Conservation (phyloP, 30 jellyfish, hydroid and myxozoan genomes). For the Aurelia aurita region DNA sequence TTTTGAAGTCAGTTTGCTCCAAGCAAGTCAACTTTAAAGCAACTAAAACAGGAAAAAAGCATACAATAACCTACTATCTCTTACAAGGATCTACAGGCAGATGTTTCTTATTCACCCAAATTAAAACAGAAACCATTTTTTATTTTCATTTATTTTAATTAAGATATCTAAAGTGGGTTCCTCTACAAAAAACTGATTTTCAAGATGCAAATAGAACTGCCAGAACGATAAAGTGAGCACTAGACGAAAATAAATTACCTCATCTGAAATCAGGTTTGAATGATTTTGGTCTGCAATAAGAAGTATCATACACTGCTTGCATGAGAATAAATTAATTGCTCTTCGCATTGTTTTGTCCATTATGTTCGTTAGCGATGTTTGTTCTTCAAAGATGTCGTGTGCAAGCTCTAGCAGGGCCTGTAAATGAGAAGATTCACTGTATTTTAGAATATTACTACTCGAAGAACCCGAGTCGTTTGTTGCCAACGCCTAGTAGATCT, state of each 20-base stretch:
- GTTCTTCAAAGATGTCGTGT: slow-evolving; percentile 94
- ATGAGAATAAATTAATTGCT: slow-evolving; percentile 83
- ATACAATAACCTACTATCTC: no score
- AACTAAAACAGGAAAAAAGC: no score
- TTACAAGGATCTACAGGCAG: no score
- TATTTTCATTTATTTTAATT: no score
- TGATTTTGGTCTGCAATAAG: slow-evolving; percentile 82
- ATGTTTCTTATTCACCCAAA: no score
- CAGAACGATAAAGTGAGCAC: neutral
- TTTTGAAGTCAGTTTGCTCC: no score
- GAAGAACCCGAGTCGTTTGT: no score
- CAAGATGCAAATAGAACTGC: neutral
- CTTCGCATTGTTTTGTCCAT: slow-evolving; percentile 73
- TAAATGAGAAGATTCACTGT: neutral
- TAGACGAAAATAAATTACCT: slow-evolving; percentile 24
- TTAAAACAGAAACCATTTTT: no score
- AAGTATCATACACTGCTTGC: slow-evolving; percentile 81
- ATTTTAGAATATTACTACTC: neutral
- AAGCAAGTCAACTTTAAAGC: no score
- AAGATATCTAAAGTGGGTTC: no score
- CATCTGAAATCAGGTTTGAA: slow-evolving; percentile 53
- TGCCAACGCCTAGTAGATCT: no score
- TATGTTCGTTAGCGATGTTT: slow-evolving; percentile 79
- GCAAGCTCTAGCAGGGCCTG: slow-evolving; percentile 92
- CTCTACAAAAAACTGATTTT: neutral